Base-by-base conservation (phyloP, 2,888 invertebrate genomes). In the Pantelozetes paolii region DNA sequence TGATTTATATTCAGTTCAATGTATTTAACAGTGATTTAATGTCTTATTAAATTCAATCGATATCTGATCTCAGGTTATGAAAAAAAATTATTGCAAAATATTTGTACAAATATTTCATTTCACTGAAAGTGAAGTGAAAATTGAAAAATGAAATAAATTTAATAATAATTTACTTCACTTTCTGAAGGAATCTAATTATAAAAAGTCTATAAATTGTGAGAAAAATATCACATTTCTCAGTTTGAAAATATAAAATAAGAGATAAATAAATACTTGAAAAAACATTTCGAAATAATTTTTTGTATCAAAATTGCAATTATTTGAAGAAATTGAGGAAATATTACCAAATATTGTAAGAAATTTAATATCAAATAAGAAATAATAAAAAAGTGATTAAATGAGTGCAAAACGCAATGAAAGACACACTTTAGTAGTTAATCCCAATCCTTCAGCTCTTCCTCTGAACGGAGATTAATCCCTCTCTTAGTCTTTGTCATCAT, bases 81-180 rank as follows among this genome's bases (percentile, higher is more conserved):
- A n/a, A n/a, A n/a, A n/a, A n/a, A n/a, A n/a, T n/a, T n/a, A n/a
- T n/a, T n/a, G n/a, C n/a, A n/a, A n/a, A n/a, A n/a, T n/a, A 36
- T 8, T 36, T 36, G 5, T 36, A 36, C 5, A 36, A 11, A 36
- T 36, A 36, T 36, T 36, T 36, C 11, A 36, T 36, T 36, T 36
- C 36, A 36, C 11, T 36, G 36, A 36, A 36, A 8, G 6, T 11
- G 11, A 36, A 36, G 5, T 11, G 36, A 36, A n/a, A 20, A n/a
- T 50, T n/a, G n/a, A n/a, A 50, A 50, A 11, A 20, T 50, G n/a
- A n/a, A 8, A 20, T n/a, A 45, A 50, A 50, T 18, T n/a, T n/a
- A n/a, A n/a, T n/a, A 20, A n/a, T n/a, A 50, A 50, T 50, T n/a
- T 50, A 36, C 36, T 50, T 50, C n/a, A n/a, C n/a, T n/a, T 50